Evolutionary conservation across 2,797 vertebrate species (phyloP).

Genomic region (Ctenopoma multispine): DNA sequence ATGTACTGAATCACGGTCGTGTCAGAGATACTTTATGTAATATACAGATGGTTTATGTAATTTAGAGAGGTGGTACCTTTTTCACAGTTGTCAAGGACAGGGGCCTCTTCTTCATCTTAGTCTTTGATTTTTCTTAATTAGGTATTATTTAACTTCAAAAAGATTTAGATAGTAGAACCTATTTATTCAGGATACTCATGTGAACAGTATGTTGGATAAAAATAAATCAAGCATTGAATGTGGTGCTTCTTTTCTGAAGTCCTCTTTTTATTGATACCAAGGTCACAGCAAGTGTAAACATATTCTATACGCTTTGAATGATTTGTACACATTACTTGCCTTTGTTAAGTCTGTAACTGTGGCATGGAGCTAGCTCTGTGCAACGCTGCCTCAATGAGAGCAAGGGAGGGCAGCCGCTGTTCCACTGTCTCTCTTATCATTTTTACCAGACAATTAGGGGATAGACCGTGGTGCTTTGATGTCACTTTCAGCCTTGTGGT

Average conservation of each 20-base stretch:
- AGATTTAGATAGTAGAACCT: not conserved
- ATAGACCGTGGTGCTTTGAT: constrained; percentile 74
- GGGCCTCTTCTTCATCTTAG: not conserved
- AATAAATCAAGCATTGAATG: not conserved
- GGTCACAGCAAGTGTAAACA: constrained; percentile 20
- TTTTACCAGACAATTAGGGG: constrained; percentile 78
- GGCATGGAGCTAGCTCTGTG: constrained; percentile 25
- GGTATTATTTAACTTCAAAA: not conserved
- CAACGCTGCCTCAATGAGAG: constrained; percentile 42
- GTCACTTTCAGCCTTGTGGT: constrained; percentile 68
- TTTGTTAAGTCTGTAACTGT: constrained; percentile 40
- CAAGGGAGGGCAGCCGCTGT: constrained; percentile 49
- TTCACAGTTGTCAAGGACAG: not conserved
- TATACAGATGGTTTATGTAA: too few species aligned
- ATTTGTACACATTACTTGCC: constrained; percentile 42
- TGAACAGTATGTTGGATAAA: not conserved
- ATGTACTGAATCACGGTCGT: too few species aligned
- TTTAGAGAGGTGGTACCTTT: too few species aligned
- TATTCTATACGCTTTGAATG: constrained; percentile 30
- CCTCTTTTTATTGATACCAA: constrained; percentile 9
- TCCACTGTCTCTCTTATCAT: constrained; percentile 71
- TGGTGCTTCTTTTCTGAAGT: constrained; percentile 1
- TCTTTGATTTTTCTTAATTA: not conserved
- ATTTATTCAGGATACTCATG: not conserved
- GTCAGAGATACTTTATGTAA: too few species aligned